A percentile compares a stretch with the other conserved stretches of the same genome.
phyloP scores from a whole-genome alignment of 2,888 invertebrate species.

The Xestia c-nigrum region DNA sequence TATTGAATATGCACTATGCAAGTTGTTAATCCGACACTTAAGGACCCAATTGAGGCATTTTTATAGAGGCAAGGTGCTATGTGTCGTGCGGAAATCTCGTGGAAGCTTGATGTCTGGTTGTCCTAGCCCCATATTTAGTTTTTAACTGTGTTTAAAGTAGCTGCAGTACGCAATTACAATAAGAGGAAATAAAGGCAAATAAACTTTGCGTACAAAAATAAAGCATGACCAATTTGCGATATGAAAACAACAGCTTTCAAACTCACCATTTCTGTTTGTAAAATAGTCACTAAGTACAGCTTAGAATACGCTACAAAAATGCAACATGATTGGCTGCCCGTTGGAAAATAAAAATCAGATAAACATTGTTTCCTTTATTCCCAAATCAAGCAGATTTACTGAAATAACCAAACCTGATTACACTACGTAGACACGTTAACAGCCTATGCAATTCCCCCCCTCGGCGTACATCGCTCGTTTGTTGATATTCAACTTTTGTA shows the following conservation, averaged over 20 bases:
- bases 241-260: constrained; percentile 17
- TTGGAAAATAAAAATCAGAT: constrained; percentile 47
- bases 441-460: constrained; percentile 52
- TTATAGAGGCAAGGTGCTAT: constrained; percentile 26
- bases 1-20: constrained; percentile 67
- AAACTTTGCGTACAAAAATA: not conserved
- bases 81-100: constrained; percentile 18
- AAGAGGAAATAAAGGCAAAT: not conserved
- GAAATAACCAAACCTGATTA: constrained; percentile 52
- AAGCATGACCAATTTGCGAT: not conserved
- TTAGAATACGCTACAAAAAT: constrained; percentile 12
- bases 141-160: not conserved
- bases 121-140: not conserved
- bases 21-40: constrained; percentile 56
- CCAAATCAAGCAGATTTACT: constrained; percentile 59
- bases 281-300: constrained; percentile 21
- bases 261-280: constrained; percentile 11
- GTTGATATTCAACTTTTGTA: constrained; percentile 67
- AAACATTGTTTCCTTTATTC: constrained; percentile 48
- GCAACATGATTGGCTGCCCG: constrained; percentile 21
- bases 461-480: constrained; percentile 53
- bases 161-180: not conserved
- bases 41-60: constrained; percentile 49
- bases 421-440: constrained; percentile 60
- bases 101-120: constrained; percentile 10